These are phyloP conservation scores for Macrochelys suwanniensis DNA, from an alignment of 2,797 vertebrate genomes.

Conservation along the genomic window DNA sequence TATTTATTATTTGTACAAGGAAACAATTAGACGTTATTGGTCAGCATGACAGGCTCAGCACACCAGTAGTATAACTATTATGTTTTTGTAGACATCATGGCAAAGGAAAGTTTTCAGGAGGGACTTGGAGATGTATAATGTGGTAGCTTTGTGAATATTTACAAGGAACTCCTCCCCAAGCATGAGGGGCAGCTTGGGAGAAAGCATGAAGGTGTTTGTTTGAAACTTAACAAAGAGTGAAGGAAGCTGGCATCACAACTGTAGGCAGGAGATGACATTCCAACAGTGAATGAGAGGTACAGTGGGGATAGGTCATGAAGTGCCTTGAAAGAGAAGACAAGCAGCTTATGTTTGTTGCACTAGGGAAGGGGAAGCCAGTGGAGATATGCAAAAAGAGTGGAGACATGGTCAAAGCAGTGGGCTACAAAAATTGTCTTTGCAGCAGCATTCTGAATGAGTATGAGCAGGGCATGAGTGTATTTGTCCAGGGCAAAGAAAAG, in stretches of 20 bases:
- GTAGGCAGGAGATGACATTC: constrained; percentile 44
- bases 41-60: neutral
- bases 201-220: neutral
- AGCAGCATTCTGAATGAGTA: neutral
- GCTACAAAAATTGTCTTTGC: neutral
- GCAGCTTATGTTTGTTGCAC: constrained; percentile 15
- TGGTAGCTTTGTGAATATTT: neutral
- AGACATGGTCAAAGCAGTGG: constrained; percentile 17
- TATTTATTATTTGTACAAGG: neutral
- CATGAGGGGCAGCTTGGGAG: neutral
- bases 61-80: neutral
- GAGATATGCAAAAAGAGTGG: neutral
- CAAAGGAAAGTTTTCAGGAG: neutral
- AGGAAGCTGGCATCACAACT: neutral
- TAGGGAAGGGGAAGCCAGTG: constrained; percentile 17
- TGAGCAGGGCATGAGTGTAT: neutral
- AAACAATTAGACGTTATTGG: neutral
- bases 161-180: neutral
- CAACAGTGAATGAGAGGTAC: constrained; percentile 20
- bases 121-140: neutral
- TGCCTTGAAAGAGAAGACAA: constrained; percentile 46
- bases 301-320: constrained; percentile 10
- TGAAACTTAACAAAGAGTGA: neutral
- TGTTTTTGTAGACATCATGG: neutral
- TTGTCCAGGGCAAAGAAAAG: neutral